phyloP scores from a whole-genome alignment of 2,888 invertebrate genomes.

The Spodoptera exigua region DNA sequence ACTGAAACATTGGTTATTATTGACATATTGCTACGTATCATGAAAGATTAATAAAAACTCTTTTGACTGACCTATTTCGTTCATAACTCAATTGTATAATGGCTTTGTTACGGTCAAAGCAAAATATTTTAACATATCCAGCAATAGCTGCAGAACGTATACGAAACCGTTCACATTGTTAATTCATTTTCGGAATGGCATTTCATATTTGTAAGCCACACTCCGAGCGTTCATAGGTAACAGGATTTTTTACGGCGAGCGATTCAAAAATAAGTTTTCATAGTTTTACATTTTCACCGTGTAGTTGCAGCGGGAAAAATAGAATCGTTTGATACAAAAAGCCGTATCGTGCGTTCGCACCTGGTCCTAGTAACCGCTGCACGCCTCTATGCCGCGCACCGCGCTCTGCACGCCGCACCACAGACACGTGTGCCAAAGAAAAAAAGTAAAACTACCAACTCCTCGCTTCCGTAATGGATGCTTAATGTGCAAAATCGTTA shows the following conservation, averaged over 20 bases:
- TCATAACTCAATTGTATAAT: background rate
- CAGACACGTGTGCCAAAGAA: constrained; percentile 57
- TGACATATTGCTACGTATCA: background rate
- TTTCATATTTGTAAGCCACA: constrained; percentile 47
- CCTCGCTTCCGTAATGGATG: constrained; percentile 58
- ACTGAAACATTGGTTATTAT: too few species aligned
- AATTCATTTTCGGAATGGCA: constrained; percentile 39
- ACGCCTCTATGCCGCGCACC: constrained; percentile 6
- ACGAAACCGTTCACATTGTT: constrained; percentile 26
- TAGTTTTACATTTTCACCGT: constrained; percentile 53
- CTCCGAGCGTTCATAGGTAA: constrained; percentile 30
- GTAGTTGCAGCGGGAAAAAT: constrained; percentile 45
- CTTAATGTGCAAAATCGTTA: constrained; percentile 57
- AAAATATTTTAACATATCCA: background rate
- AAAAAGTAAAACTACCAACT: constrained; percentile 48
- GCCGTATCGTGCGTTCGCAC: constrained; percentile 68
- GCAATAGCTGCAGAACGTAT: constrained; percentile 2
- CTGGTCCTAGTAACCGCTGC: constrained; percentile 62
- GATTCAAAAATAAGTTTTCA: constrained; percentile 60
- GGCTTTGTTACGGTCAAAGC: background rate
- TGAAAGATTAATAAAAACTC: background rate
- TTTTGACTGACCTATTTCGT: constrained; percentile 7
- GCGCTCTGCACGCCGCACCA: constrained; percentile 42
- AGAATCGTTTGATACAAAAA: constrained; percentile 66
- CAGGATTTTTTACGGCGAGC: constrained; percentile 41